A percentile compares a stretch with the other conserved stretches of the same genome.
Evolutionary conservation across 2,888 invertebrate species (phyloP).

Genomic region (Stenchaetothrips biformis): DNA sequence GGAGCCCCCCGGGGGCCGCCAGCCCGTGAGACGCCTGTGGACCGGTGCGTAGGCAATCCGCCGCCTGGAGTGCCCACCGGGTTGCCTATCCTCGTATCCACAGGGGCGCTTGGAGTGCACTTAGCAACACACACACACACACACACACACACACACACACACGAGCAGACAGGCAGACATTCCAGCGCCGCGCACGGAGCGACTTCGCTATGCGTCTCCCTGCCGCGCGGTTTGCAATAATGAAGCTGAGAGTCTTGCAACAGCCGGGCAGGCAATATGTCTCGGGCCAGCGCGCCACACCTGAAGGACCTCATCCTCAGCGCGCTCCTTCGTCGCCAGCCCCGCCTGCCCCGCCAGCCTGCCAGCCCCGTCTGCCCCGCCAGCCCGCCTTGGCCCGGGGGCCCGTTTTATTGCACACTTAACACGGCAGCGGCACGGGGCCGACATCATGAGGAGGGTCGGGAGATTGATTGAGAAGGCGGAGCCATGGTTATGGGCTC

Average conservation of each 20-base stretch:
- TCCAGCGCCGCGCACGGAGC: not conserved
- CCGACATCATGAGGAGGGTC: not conserved
- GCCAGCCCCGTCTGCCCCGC: not conserved
- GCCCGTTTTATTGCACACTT: constrained; percentile 12
- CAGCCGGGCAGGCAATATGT: too few relatives aligned
- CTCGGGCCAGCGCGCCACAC: too few relatives aligned
- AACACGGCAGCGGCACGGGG: not conserved
- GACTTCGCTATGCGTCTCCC: not conserved
- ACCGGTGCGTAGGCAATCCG: too few relatives aligned
- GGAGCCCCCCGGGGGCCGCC: not conserved
- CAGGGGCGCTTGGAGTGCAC: too few relatives aligned
- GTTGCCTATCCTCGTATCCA: too few relatives aligned
- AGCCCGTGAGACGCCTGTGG: not conserved
- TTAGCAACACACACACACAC: too few relatives aligned
- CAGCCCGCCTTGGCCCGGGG: not conserved
- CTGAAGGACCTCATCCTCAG: not conserved
- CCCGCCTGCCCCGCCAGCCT: not conserved
- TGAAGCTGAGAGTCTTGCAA: too few relatives aligned
- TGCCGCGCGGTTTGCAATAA: not conserved
- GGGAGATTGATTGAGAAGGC: too few relatives aligned
- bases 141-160: too few relatives aligned
- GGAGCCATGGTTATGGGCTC: too few relatives aligned
- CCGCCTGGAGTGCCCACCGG: too few relatives aligned
- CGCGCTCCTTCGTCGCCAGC: not conserved
- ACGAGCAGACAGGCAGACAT: too few relatives aligned